Evolutionary conservation across 35 echinoderm and acorn worm genomes (phyloP), one percentile per base, ranked within the genome.

Genomic region (Ophiothrix spiculata): DNA sequence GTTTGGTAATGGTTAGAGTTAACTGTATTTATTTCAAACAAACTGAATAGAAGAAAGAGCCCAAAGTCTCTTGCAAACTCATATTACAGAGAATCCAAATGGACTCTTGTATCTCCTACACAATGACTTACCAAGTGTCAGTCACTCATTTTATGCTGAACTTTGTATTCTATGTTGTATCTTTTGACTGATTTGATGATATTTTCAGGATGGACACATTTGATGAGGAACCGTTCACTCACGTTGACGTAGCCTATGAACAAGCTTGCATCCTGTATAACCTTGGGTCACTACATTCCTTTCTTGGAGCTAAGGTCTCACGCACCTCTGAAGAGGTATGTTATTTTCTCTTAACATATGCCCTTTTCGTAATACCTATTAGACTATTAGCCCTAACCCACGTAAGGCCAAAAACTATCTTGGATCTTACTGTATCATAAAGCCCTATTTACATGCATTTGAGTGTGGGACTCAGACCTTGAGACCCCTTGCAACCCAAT

Each of bases 141-240:
- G n/a, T n/a, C n/a, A n/a, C n/a, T n/a, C n/a, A n/a, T n/a, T n/a
- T n/a, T n/a, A n/a, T n/a, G n/a, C n/a, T n/a, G n/a, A n/a, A n/a
- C n/a, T n/a, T n/a, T n/a, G n/a, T n/a, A n/a, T n/a, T n/a, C n/a
- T n/a, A n/a, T n/a, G n/a, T n/a, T n/a, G n/a, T n/a, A n/a, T n/a
- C n/a, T n/a, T n/a, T n/a, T n/a, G n/a, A n/a, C n/a, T n/a, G n/a
- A n/a, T n/a, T n/a, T n/a, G n/a, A n/a, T n/a, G n/a, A n/a, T n/a
- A n/a, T n/a, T n/a, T n/a, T n/a, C 46, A 98, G 95, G 95, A 91
- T 94, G 19, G 95, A 98, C 75, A 91, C 91, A 36, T 94, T 88
- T 83, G 88, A 90, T 69, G 95, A 98, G 75, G 92, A 91, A 40
- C 91, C 88, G 2, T 87, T 93, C 56, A 94, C 95, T n/a, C 91